Percentiles rank a stretch among this genome's conserved stretches.
Evolutionary conservation across 2,888 invertebrate species (phyloP).

Genomic region (Pseudococcus longispinus): DNA sequence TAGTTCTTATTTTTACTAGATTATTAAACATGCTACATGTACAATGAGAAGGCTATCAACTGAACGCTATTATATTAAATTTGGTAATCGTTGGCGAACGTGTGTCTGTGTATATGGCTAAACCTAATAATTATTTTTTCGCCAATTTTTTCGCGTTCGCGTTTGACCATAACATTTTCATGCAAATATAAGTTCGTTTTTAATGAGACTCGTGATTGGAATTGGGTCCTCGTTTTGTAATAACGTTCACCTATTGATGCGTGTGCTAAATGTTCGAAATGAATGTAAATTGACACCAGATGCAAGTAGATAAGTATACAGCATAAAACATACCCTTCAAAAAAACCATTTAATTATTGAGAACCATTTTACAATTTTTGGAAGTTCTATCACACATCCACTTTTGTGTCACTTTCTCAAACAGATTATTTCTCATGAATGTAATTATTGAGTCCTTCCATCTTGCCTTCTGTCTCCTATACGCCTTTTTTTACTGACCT

Average conservation of each 20-base stretch:
- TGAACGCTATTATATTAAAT: not conserved
- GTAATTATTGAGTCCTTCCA: no score
- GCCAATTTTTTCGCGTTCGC: not conserved
- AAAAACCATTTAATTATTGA: no score
- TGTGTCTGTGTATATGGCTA: not conserved
- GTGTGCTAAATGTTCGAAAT: not conserved
- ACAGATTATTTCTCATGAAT: no score
- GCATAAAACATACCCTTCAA: no score
- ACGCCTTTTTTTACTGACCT: no score
- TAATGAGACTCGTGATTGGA: not conserved
- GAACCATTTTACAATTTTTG: no score
- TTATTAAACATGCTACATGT: not conserved
- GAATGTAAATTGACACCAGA: not conserved
- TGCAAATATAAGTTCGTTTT: not conserved
- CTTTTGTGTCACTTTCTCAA: no score
- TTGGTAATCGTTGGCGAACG: constrained; percentile 3
- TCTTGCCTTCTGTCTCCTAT: no score
- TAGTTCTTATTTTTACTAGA: not conserved
- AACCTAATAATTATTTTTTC: constrained; percentile 7
- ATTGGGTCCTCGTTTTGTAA: not conserved
- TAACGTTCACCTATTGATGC: not conserved
- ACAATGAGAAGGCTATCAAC: constrained; percentile 13
- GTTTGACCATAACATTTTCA: not conserved
- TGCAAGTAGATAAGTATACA: no score
- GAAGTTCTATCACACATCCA: no score